Evolutionary conservation across 2,113 vertebrate species (phyloP).

Genomic region (Prochilodus magdalenae): DNA sequence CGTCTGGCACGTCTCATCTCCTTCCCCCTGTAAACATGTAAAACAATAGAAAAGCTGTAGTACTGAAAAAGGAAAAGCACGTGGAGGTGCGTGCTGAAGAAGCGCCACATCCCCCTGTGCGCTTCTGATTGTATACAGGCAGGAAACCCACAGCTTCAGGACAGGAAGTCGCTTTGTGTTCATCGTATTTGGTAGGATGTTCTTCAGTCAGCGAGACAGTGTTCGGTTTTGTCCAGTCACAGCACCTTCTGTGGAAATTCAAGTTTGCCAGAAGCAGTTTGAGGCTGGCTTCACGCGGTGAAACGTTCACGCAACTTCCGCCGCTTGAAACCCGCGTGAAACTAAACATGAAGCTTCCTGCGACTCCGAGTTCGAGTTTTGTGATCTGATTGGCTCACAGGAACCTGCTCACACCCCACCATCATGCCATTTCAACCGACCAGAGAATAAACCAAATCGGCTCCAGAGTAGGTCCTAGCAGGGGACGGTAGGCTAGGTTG

Average conservation of each 20-base stretch:
- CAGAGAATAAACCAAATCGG: too few species aligned
- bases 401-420: too few species aligned
- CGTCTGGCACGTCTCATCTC: conserved; percentile 35
- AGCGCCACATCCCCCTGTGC: conserved; percentile 46
- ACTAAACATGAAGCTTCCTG: not conserved
- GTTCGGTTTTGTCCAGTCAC: conserved; percentile 4
- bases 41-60: conserved; percentile 55
- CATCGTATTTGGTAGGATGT: conserved; percentile 46
- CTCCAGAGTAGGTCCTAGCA: too few species aligned
- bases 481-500: too few species aligned
- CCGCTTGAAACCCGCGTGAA: not conserved
- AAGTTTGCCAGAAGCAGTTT: not conserved
- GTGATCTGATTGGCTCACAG: too few species aligned
- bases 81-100: not conserved
- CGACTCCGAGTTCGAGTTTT: too few species aligned
- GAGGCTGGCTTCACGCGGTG: not conserved
- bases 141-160: conserved; percentile 67
- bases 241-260: conserved; percentile 21
- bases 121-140: conserved; percentile 67
- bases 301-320: not conserved
- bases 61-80: conserved; percentile 42
- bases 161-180: conserved; percentile 56
- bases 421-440: too few species aligned
- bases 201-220: not conserved
- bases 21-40: conserved; percentile 68